phyloP scores from a whole-genome alignment of 2,888 invertebrate species.

The Labia minor region DNA sequence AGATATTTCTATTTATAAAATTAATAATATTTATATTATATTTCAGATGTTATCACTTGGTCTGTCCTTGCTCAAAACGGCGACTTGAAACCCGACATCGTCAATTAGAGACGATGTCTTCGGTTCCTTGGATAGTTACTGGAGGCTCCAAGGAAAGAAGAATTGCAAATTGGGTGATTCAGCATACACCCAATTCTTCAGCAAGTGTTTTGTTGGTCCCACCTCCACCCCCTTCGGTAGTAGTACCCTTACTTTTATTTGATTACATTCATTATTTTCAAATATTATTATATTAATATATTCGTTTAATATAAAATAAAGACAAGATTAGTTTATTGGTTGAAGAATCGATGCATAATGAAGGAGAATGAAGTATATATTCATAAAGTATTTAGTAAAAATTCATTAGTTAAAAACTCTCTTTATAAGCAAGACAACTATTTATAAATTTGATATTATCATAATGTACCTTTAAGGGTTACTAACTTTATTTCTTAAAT shows the following conservation, averaged over 20 bases:
- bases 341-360: too few relatives aligned
- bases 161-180: conserved; percentile 25
- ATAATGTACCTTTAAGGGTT: too few relatives aligned
- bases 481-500: too few relatives aligned
- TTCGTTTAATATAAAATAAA: too few relatives aligned
- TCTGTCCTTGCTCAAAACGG: conserved; percentile 26
- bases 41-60: conserved; percentile 28
- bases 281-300: too few relatives aligned
- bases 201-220: conserved; percentile 13
- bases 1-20: too few relatives aligned
- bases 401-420: too few relatives aligned
- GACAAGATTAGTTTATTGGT: too few relatives aligned
- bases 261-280: neutral
- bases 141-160: conserved; percentile 24
- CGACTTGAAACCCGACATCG: neutral
- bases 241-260: neutral
- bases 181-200: conserved; percentile 9
- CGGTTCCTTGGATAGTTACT: neutral
- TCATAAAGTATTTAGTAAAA: too few relatives aligned
- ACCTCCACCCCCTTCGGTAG: neutral
- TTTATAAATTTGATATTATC: too few relatives aligned
- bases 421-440: too few relatives aligned
- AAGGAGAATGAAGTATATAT: too few relatives aligned
- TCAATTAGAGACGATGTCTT: neutral
- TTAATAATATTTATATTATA: neutral